These are phyloP conservation scores for Diadumene lineata DNA, from an alignment of 92 coral and sea anemone species.

Conservation along the genomic window DNA sequence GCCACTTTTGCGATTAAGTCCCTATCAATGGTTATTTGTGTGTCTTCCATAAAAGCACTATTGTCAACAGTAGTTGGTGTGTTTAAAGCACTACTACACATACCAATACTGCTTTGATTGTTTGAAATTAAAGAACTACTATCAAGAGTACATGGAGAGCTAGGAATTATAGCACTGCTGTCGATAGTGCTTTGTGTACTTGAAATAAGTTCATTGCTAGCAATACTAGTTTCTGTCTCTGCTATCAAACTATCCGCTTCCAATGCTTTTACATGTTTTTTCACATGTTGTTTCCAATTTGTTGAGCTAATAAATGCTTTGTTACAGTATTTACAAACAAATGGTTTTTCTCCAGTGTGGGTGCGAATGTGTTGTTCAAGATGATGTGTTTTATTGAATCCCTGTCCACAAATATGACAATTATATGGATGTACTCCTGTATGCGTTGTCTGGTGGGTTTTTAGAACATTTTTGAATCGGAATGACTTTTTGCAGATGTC, in stretches of 20 bases:
- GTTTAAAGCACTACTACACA: too few relatives aligned
- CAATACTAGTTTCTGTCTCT: background rate
- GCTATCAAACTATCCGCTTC: background rate
- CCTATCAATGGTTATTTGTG: too few relatives aligned
- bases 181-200: background rate
- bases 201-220: background rate
- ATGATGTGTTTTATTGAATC: background rate
- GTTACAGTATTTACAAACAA: background rate
- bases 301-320: background rate
- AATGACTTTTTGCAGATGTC: conserved; percentile 5
- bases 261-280: background rate
- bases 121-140: too few relatives aligned
- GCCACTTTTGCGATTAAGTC: too few relatives aligned
- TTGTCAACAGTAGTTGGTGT: too few relatives aligned
- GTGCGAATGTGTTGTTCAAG: background rate
- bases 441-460: background rate
- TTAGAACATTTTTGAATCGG: conserved; percentile 5
- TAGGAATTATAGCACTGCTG: background rate
- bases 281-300: conserved; percentile 1
- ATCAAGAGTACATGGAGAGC: too few relatives aligned
- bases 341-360: conserved; percentile 15
- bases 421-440: background rate
- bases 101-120: too few relatives aligned
- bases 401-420: conserved; percentile 10
- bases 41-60: too few relatives aligned